phyloP scores from a whole-genome alignment of 2,888 invertebrate species.

The Caenorhabditis sp. region DNA sequence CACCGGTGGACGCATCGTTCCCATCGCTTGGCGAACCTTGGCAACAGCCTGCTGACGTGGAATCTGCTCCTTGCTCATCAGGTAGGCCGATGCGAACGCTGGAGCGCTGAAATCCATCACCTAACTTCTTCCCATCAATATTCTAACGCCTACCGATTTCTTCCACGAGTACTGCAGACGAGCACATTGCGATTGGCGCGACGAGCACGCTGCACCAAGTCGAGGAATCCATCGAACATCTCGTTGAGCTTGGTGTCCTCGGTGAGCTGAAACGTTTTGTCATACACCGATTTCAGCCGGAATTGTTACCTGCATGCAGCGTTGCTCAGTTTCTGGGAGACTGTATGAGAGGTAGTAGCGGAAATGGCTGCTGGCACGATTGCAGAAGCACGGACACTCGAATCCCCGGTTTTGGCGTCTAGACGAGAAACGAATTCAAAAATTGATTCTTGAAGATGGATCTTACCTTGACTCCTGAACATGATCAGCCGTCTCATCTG shows the following conservation, averaged over 20 bases:
- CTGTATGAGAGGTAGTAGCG: constrained; percentile 76
- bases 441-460: too few relatives aligned
- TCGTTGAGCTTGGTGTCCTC: constrained; percentile 64
- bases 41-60: constrained; percentile 76
- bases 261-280: constrained; percentile 46
- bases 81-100: constrained; percentile 80
- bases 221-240: constrained; percentile 72
- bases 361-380: constrained; percentile 74
- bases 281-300: too few relatives aligned
- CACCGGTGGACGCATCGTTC: constrained; percentile 78
- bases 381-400: constrained; percentile 80
- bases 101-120: constrained; percentile 71
- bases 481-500: constrained; percentile 69
- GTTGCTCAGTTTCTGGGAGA: constrained; percentile 71
- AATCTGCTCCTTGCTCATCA: constrained; percentile 76
- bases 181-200: constrained; percentile 73
- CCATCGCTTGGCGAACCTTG: constrained; percentile 74
- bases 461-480: constrained; percentile 57
- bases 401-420: constrained; percentile 67
- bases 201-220: constrained; percentile 74
- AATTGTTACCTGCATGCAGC: constrained; percentile 69
- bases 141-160: constrained; percentile 70
- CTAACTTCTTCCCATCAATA: neutral
- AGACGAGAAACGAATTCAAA: neutral
- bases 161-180: constrained; percentile 78